phyloP scores from a whole-genome alignment of 2,113 vertebrate species.

The Hippocampus guttulatus region DNA sequence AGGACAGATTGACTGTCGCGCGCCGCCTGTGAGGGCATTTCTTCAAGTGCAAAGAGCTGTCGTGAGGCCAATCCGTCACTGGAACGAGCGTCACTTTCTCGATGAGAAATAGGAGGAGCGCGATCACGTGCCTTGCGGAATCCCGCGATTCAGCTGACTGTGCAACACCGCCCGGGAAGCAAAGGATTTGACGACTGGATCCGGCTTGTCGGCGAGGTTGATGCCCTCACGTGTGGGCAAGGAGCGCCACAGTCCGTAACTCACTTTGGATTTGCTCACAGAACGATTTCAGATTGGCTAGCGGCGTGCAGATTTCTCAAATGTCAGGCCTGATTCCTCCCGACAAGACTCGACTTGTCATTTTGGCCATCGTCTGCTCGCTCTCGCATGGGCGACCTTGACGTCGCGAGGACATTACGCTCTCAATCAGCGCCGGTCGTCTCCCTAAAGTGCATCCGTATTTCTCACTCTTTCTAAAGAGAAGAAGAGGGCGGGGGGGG shows the following conservation, averaged over 20 bases:
- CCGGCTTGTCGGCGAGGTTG: no score
- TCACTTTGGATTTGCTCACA: no score
- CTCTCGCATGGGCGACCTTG: slow-evolving; percentile 41
- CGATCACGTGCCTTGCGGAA: no score
- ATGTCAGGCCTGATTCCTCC: not conserved
- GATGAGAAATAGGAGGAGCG: no score
- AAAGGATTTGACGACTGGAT: no score
- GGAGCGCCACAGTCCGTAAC: not conserved
- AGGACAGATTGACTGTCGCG: not conserved
- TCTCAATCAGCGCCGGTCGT: slow-evolving; percentile 57
- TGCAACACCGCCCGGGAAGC: no score
- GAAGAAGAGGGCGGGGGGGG: slow-evolving; percentile 46
- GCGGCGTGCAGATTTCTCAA: not conserved
- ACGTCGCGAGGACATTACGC: slow-evolving; percentile 60
- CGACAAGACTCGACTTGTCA: not conserved
- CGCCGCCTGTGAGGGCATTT: not conserved
- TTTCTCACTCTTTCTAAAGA: slow-evolving; percentile 52
- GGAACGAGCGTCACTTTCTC: not conserved
- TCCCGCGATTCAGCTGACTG: no score
- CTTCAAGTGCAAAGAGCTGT: not conserved
- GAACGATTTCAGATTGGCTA: no score
- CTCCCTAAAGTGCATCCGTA: slow-evolving; percentile 43
- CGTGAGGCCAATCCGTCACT: not conserved
- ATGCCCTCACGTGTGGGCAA: not conserved
- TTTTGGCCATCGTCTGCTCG: not conserved